Evolutionary conservation across 2,888 invertebrate species (phyloP).

Genomic region (Blastobasis adustella): DNA sequence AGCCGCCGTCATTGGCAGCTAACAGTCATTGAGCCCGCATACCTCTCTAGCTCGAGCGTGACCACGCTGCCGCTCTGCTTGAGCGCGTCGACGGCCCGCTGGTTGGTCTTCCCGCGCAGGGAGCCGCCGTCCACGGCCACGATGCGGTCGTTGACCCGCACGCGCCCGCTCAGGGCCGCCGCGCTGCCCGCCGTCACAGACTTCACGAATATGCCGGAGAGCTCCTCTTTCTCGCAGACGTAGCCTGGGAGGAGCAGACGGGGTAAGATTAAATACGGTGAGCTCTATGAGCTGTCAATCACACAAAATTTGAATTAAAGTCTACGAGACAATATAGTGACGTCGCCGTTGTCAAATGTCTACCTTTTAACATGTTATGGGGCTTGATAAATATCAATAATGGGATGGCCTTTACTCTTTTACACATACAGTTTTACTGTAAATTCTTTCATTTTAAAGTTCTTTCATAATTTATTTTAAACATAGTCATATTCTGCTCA

Average conservation of each 20-base stretch:
- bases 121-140: constrained; percentile 97
- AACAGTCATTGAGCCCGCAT: constrained; percentile 93
- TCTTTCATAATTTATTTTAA: too few species aligned
- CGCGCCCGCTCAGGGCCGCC: constrained; percentile 93
- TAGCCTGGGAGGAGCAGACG: constrained; percentile 77
- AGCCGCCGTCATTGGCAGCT: constrained; percentile 97
- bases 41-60: constrained; percentile 88
- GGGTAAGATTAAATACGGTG: too few species aligned
- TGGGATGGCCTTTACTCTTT: too few species aligned
- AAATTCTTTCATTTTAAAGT: too few species aligned
- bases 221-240: constrained; percentile 97
- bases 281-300: too few species aligned
- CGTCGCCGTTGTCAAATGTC: too few species aligned
- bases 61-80: constrained; percentile 95
- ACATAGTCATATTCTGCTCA: too few species aligned
- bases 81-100: constrained; percentile 96
- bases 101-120: constrained; percentile 96
- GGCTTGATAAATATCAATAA: too few species aligned
- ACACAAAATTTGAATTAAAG: too few species aligned
- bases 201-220: constrained; percentile 99
- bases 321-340: too few species aligned
- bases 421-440: too few species aligned
- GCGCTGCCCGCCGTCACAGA: constrained; percentile 97
- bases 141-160: constrained; percentile 98
- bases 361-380: too few species aligned